Base-by-base conservation (phyloP, 1,140 invertebrate genomes). In the Aphaenogaster rudis region DNA sequence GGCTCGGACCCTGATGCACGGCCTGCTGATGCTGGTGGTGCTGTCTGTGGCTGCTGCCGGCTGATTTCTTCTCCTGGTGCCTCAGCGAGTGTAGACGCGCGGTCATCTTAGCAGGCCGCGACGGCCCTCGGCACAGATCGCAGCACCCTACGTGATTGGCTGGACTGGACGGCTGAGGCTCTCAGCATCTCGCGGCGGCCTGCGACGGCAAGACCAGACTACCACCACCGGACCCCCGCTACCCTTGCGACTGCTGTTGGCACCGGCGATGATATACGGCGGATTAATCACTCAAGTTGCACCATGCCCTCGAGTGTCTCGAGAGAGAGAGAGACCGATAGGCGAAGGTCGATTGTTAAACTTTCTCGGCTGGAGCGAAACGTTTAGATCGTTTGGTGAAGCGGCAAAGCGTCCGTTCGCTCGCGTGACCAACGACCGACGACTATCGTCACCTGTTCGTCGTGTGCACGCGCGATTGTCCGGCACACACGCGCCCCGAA, bases 71-170 rank as follows among this genome's bases (percentile, higher is more conserved):
- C 92, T 95, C 94, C 92, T 95, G 94, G 86, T 95, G 94, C 92
- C 94, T 95, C 86, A 95, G 92, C 92, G 95, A 95, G 91, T 95
- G 94, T 87, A 95, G 93, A 94, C 95, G 95, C 88, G 95, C 95
- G 90, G 95, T 95, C 95, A 95, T 95, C 88, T 94, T 95, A 95
- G 86, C 91, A 94, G 94, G 95, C 93, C 94, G 88, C 88, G 84
- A 90, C 91, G 94, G 94, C 93, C 94, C 92, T 91, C 86, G 72
- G 72, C 74, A 61, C 88, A 13, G 42, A 59, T 84, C 64, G 87
- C 72, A 72, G 36, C 71, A 87, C 94, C 93, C 92, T 93, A 89
- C 90, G 86, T 93, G 90, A 88, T 88, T 91, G 79, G 71, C 59
- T 87, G 82, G 88, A 92, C 64, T 81, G 78, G 8, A 76, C 77